phyloP scores from a whole-genome alignment of 2,888 invertebrate species.

The Adineta ricciae region DNA sequence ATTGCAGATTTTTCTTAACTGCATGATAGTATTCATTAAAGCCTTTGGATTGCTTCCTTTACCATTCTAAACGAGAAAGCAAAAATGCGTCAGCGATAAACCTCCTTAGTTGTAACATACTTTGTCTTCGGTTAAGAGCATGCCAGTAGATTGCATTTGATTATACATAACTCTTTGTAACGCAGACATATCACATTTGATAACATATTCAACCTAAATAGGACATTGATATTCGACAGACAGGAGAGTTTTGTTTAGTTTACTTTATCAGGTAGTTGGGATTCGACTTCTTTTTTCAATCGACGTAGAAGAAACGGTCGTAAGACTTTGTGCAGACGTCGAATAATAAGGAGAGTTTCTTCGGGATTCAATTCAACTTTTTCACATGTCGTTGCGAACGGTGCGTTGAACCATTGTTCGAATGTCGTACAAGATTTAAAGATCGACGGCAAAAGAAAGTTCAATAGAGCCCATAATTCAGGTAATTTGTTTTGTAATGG shows the following conservation, averaged over 20 bases:
- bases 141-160: conserved; percentile 94
- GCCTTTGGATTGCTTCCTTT: conserved; percentile 71
- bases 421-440: conserved; percentile 97
- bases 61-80: background rate
- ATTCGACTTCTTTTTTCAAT: conserved; percentile 96
- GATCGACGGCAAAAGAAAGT: conserved; percentile 92
- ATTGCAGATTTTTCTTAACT: conserved; percentile 92
- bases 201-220: conserved; percentile 67
- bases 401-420: conserved; percentile 99
- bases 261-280: conserved; percentile 86
- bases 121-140: conserved; percentile 75
- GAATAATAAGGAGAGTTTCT: conserved; percentile 97
- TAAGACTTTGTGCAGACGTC: conserved; percentile 94
- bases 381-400: conserved; percentile 96
- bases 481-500: conserved; percentile 96
- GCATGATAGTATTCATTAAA: conserved; percentile 97
- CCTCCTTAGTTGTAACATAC: conserved; percentile 52
- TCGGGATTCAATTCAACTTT: conserved; percentile 92
- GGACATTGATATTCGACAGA: background rate
- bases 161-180: conserved; percentile 82
- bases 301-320: conserved; percentile 90
- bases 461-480: conserved; percentile 91
- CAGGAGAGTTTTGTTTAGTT: too few species aligned
- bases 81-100: background rate
- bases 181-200: conserved; percentile 98